A percentile compares a stretch with the other conserved stretches of the same genome.
Conservation (phyloP, 2,888 invertebrate genomes). For the Ctena decussata region DNA sequence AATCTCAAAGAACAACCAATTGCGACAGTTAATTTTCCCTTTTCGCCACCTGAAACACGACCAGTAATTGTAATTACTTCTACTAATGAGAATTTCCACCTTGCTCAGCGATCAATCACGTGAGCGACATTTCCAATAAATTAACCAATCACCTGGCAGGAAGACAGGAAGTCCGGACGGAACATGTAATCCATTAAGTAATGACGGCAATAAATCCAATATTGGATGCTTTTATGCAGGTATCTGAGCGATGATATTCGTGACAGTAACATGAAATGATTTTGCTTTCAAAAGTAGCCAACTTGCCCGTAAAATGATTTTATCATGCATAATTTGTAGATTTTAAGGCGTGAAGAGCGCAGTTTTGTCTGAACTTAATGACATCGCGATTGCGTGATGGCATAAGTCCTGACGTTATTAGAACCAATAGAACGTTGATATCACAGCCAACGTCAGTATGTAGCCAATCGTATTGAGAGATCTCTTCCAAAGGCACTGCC, state of each 20-base stretch:
- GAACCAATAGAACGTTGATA: no score
- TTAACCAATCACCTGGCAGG: slow-evolving; percentile 14
- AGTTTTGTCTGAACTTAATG: no score
- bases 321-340: no score
- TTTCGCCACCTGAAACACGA: background rate
- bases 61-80: background rate
- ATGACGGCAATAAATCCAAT: background rate
- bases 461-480: no score
- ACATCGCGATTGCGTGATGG: no score
- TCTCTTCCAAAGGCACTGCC: no score
- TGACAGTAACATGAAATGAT: background rate
- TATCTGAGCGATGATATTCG: background rate
- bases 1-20: no score
- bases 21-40: no score
- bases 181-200: slow-evolving; percentile 12
- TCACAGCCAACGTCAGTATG: no score
- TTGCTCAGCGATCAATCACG: background rate
- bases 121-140: slow-evolving; percentile 8
- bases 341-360: no score
- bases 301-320: no score
- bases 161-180: slow-evolving; percentile 10
- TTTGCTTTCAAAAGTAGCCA: background rate
- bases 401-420: no score
- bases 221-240: background rate
- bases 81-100: slow-evolving; percentile 5